Evolutionary conservation across 2,797 vertebrate genomes (phyloP), one percentile per base, ranked within the genome.

Genomic region (Nasua narica): DNA sequence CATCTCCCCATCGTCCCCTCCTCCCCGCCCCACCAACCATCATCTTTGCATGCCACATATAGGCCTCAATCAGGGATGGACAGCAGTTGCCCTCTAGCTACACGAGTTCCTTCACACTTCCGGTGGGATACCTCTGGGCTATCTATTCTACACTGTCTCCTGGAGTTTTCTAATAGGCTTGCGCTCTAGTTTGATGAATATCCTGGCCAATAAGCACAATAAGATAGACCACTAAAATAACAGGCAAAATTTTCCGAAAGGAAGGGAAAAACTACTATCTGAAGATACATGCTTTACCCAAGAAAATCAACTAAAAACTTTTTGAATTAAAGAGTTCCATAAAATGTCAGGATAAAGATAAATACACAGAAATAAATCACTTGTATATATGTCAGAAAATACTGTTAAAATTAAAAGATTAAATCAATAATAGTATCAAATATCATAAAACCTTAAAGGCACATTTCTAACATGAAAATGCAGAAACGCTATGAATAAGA

Each of bases 301-400:
- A 90, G 69, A 69, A 90, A 91, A 94, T 43, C 29, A 90, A 79
- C 76, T 74, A 50, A 94, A 95, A 92, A 84, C 2, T 48, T 94
- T 94, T 93, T 78, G 70, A 91, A 92, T 87, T 90, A 83, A 95
- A 87, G 74, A 84, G 19, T 70, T 90, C 43, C 52, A 87, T 84
- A 88, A 87, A 92, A 87, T 90, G 23, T 50, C 43, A 96, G n/a
- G 50, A 77, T 87, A 92, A 85, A 92, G 37, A 70, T 50, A 87
- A 91, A 87, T 67, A 92, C 4, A 76, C 12, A 95, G 48, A 97
- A 91, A 94, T 86, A 92, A 86, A 81, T 91, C 50, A 78, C 37
- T 89, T 97, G 54, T 29, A 79, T 37, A 62, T 21, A 48, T 43
- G 60, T 13, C 62, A 74, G 69, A 92, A 92, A 95, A 91, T 83